These are phyloP conservation scores for Hoplodrina ambigua DNA, from an alignment of 2,888 invertebrate species.

Conservation along the genomic window DNA sequence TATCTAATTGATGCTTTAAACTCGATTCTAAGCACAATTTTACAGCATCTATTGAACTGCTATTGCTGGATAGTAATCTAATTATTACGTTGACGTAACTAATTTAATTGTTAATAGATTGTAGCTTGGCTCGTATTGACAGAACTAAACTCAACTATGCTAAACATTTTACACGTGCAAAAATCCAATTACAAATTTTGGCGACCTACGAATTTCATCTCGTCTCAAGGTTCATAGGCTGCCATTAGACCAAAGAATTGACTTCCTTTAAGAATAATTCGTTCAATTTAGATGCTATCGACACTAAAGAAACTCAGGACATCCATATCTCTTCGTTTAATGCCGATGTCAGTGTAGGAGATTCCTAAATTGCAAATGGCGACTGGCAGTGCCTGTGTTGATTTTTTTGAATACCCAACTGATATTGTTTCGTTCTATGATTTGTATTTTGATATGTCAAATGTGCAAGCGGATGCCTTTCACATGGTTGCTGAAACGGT, in stretches of 20 bases:
- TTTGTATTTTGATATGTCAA: slow-evolving; percentile 14
- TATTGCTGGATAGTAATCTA: no score
- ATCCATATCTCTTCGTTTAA: slow-evolving; percentile 43
- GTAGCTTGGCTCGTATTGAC: no score
- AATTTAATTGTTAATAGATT: no score
- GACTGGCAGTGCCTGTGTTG: slow-evolving; percentile 28
- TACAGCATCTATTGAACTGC: no score
- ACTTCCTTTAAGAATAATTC: slow-evolving; percentile 53
- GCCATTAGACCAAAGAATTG: slow-evolving; percentile 45
- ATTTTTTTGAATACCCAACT: slow-evolving; percentile 22
- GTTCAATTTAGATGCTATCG: slow-evolving; percentile 58
- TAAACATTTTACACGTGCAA: slow-evolving; percentile 3
- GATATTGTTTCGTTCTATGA: slow-evolving; percentile 4
- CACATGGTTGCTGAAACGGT: neutral
- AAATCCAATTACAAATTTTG: slow-evolving; percentile 8
- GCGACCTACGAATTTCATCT: slow-evolving; percentile 6
- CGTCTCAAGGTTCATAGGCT: slow-evolving; percentile 26
- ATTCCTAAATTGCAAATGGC: slow-evolving; percentile 50
- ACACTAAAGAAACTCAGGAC: slow-evolving; percentile 46
- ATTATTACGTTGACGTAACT: no score
- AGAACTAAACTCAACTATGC: no score
- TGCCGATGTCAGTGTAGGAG: slow-evolving; percentile 28
- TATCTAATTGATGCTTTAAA: no score
- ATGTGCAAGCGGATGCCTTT: slow-evolving; percentile 3
- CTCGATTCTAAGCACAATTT: no score